phyloP scores from a whole-genome alignment of 2,888 invertebrate genomes.

The Endomychus coccineus region DNA sequence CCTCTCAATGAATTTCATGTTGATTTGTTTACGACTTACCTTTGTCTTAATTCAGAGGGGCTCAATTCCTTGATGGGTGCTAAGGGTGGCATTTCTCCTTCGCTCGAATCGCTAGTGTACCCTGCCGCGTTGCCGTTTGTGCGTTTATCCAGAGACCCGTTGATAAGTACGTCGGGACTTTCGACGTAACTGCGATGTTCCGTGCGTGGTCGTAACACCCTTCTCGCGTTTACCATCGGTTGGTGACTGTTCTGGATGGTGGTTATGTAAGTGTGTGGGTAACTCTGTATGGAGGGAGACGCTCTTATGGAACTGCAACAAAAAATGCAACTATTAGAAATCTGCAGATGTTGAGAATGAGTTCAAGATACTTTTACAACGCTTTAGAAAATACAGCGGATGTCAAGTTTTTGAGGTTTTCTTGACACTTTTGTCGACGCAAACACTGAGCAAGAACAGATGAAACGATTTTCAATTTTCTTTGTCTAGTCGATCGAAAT shows the following conservation, averaged over 20 bases:
- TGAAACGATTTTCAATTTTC: no score
- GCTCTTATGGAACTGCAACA: slow-evolving; percentile 22
- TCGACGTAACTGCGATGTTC: slow-evolving; percentile 82
- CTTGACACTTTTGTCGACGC: no score
- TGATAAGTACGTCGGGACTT: slow-evolving; percentile 52
- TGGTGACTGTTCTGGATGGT: slow-evolving; percentile 19
- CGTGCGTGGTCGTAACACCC: slow-evolving; percentile 74
- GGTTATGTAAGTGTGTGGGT: slow-evolving; percentile 13
- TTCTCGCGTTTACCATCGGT: slow-evolving; percentile 39
- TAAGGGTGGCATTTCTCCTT: slow-evolving; percentile 61
- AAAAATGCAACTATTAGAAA: no score
- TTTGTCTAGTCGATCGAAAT: no score
- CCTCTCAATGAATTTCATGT: no score
- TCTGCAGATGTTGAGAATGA: no score
- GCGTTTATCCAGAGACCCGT: slow-evolving; percentile 43
- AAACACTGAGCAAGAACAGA: no score
- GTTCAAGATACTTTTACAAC: no score
- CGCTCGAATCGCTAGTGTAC: slow-evolving; percentile 62
- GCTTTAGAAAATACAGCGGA: no score
- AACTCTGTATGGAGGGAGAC: slow-evolving; percentile 16
- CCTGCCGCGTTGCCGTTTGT: slow-evolving; percentile 40
- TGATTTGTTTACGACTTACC: no score
- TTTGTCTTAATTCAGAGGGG: slow-evolving; percentile 38
- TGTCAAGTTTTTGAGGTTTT: no score
- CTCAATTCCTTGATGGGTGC: slow-evolving; percentile 60